Percentiles rank a stretch among this genome's conserved stretches.
These are phyloP conservation scores for Contarinia nasturtii DNA, from an alignment of 1,140 invertebrate genomes.

Conservation along the genomic window DNA sequence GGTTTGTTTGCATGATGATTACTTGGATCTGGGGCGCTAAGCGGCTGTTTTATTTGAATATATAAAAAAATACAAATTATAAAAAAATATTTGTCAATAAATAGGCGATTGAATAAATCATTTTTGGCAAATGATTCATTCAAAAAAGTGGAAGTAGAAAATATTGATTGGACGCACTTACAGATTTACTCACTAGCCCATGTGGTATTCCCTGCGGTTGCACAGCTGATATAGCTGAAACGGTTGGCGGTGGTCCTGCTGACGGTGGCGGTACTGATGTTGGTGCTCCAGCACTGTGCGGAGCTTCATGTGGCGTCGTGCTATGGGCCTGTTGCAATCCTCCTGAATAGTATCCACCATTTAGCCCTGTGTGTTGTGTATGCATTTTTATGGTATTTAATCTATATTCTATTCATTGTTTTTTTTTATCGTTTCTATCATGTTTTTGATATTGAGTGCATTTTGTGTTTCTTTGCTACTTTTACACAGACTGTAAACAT, in stretches of 20 bases:
- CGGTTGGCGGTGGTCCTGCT: constrained; percentile 20
- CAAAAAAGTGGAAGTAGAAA: neutral
- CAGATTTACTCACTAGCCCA: constrained; percentile 26
- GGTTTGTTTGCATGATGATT: constrained; percentile 21
- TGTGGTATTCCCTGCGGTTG: constrained; percentile 21
- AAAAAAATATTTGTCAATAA: neutral
- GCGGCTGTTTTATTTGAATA: constrained; percentile 16
- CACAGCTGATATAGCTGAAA: constrained; percentile 15
- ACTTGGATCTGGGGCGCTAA: constrained; percentile 24
- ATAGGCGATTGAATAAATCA: too few relatives aligned
- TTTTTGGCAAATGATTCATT: constrained; percentile 5
- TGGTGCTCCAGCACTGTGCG: constrained; percentile 33
- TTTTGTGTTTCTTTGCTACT: neutral
- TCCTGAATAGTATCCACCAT: constrained; percentile 50
- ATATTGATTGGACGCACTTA: constrained; percentile 13
- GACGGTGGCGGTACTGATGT: constrained; percentile 26
- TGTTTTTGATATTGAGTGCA: neutral
- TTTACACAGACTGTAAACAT: too few relatives aligned
- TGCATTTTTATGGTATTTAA: neutral
- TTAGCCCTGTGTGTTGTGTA: constrained; percentile 34
- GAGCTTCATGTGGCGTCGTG: constrained; percentile 52
- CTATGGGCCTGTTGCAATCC: constrained; percentile 54
- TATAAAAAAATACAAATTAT: constrained; percentile 9
- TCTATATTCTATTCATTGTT: neutral
- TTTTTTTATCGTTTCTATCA: neutral